Percentiles rank a stretch among this genome's conserved stretches.
Conservation (phyloP, 2,113 vertebrate species). For the Callospermophilus lateralis region DNA sequence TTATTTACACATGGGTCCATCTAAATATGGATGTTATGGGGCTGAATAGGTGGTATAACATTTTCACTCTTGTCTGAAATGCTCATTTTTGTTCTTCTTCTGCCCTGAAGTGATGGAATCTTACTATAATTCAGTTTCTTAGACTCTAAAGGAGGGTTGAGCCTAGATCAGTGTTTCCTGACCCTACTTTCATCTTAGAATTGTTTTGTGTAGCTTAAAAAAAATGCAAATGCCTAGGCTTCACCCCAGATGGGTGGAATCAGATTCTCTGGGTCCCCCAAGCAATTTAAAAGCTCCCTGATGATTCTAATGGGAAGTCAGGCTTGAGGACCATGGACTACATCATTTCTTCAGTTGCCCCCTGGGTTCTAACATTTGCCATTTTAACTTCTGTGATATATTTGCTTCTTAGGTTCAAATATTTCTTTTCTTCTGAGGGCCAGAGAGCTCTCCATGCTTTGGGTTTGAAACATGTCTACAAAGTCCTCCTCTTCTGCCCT, state of each 20-base stretch:
- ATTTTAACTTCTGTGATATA: conserved; percentile 6
- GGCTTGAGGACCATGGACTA: background rate
- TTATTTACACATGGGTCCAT: background rate
- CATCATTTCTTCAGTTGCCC: background rate
- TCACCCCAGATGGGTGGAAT: background rate
- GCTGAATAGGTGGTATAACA: background rate
- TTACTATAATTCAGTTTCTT: background rate
- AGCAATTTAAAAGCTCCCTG: background rate
- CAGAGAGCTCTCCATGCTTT: background rate
- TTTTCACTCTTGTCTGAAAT: background rate
- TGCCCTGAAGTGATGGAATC: background rate
- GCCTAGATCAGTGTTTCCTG: background rate
- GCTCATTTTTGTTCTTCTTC: background rate
- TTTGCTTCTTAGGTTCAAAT: conserved; percentile 11
- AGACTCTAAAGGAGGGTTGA: background rate
- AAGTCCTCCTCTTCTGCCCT: background rate
- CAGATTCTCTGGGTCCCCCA: background rate
- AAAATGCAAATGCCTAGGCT: background rate
- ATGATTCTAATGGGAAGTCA: background rate
- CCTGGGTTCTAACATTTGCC: background rate
- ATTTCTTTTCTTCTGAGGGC: background rate
- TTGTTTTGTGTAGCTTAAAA: background rate
- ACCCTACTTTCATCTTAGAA: background rate
- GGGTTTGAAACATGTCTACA: background rate
- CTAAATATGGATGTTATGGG: background rate